These are phyloP conservation scores for Nyctibius grandis DNA, from an alignment of 2,797 vertebrate species.

Conservation along the genomic window DNA sequence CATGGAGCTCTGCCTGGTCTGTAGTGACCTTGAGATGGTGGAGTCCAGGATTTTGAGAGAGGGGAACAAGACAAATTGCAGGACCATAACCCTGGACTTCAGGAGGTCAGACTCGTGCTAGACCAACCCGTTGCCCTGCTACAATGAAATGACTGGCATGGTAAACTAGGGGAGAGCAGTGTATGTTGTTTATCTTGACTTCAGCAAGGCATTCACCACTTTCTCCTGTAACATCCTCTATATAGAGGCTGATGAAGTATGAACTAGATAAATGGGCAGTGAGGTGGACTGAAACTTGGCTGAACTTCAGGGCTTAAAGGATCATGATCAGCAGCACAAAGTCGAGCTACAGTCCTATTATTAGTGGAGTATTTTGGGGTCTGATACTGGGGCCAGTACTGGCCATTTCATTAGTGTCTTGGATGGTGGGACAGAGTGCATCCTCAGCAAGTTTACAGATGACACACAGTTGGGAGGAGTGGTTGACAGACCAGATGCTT, in stretches of 20 bases:
- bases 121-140: not conserved
- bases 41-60: not conserved
- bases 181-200: not conserved
- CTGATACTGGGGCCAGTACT: not conserved
- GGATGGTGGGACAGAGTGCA: not conserved
- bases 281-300: not conserved
- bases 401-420: not conserved
- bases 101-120: not conserved
- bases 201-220: not conserved
- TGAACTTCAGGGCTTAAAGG: not conserved
- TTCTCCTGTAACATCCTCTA: not conserved
- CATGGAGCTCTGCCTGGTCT: not conserved
- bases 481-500: not conserved
- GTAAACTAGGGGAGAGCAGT: not conserved
- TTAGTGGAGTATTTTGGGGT: not conserved
- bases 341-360: not conserved
- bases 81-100: not conserved
- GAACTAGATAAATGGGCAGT: not conserved
- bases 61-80: not conserved
- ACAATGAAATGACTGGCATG: not conserved
- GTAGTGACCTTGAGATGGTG: not conserved
- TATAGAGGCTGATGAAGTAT: not conserved
- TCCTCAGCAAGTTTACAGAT: not conserved
- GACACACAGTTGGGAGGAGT: not conserved
- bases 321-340: not conserved